These are phyloP conservation scores for Chironomus riparius DNA, from an alignment of 2,888 invertebrate genomes.

Conservation along the genomic window DNA sequence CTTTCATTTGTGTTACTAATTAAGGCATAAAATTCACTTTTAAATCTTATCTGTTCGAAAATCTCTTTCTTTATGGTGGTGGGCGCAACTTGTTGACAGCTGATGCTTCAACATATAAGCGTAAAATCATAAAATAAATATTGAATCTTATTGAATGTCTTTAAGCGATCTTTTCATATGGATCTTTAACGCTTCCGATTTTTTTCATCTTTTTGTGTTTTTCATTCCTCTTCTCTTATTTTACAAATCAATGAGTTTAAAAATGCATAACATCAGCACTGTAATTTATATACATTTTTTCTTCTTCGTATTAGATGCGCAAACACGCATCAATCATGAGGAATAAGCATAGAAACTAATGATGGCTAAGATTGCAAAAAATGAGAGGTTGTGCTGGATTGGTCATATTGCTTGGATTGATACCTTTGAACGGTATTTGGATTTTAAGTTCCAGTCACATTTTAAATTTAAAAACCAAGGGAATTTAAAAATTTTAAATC, in stretches of 20 bases:
- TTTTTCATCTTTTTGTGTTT: too few relatives aligned
- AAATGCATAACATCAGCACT: background rate
- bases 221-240: too few relatives aligned
- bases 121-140: background rate
- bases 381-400: too few relatives aligned
- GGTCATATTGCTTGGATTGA: too few relatives aligned
- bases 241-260: too few relatives aligned
- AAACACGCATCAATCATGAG: background rate
- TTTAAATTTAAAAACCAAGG: too few relatives aligned
- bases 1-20: constrained; percentile 8
- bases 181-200: background rate
- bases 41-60: too few relatives aligned
- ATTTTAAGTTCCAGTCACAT: background rate
- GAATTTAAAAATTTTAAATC: too few relatives aligned
- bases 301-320: background rate
- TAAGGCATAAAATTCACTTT: constrained; percentile 6
- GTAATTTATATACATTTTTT: background rate
- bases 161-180: background rate
- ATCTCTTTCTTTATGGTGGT: too few relatives aligned
- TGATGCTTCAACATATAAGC: background rate
- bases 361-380: background rate
- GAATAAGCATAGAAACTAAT: background rate
- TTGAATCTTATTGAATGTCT: background rate
- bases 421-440: background rate
- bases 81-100: background rate